These are phyloP conservation scores for Eupithecia vulgata DNA, from an alignment of 2,888 invertebrate genomes.

Conservation along the genomic window DNA sequence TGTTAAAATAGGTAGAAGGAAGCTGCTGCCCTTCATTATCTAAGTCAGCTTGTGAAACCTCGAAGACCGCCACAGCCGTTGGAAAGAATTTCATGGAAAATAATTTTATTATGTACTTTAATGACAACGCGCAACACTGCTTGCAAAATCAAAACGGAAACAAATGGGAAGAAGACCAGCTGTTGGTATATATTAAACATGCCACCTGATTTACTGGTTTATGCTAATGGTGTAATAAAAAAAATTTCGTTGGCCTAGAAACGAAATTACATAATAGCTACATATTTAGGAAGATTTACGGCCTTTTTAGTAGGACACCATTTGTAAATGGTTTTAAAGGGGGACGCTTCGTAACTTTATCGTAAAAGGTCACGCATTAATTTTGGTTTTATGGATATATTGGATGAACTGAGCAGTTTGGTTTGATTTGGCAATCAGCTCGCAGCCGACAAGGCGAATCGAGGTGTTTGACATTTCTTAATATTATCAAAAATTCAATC, in stretches of 20 bases:
- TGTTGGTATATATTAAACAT: conserved; percentile 19
- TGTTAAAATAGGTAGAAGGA: not conserved
- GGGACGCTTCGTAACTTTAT: conserved; percentile 40
- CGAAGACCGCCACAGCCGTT: not conserved
- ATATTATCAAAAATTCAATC: not conserved
- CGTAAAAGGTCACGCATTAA: conserved; percentile 32
- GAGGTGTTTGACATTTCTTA: not conserved
- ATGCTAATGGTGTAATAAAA: conserved; percentile 42
- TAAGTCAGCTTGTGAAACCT: not conserved
- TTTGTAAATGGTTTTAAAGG: conserved; percentile 22
- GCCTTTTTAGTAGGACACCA: conserved; percentile 35
- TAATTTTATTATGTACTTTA: not conserved
- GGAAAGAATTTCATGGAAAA: conserved; percentile 1
- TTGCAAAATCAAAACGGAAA: conserved; percentile 23
- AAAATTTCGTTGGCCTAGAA: conserved; percentile 43
- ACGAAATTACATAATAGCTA: conserved; percentile 34
- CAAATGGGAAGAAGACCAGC: conserved; percentile 18
- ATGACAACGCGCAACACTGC: not conserved
- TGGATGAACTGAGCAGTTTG: conserved; percentile 9
- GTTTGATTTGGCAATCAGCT: conserved; percentile 21
- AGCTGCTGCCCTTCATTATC: not conserved
- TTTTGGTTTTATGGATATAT: conserved; percentile 18
- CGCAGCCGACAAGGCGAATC: not conserved
- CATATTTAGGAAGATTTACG: conserved; percentile 38
- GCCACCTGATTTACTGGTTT: conserved; percentile 34